Percentiles rank a stretch among this genome's conserved stretches.
phyloP scores from a whole-genome alignment of 2,113 vertebrate species.

The Sterrhoptilus dennistouni region DNA sequence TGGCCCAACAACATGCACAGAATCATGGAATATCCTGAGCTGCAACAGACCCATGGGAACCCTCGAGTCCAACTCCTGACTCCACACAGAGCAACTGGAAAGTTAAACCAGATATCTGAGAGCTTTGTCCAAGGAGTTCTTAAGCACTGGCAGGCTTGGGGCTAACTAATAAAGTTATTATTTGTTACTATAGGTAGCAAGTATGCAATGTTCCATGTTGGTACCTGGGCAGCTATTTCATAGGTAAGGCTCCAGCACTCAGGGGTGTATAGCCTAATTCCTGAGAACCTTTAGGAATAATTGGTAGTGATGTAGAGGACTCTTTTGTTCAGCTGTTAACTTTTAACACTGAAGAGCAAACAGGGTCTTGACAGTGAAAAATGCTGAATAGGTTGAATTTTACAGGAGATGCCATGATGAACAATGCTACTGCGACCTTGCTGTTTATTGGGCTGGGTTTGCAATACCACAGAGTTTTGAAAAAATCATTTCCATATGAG shows the following conservation, averaged over 20 bases:
- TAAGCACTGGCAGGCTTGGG: not conserved
- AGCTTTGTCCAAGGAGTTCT: not conserved
- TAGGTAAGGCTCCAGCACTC: not conserved
- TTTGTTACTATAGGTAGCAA: not conserved
- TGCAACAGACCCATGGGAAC: fast-evolving
- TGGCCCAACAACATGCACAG: not conserved
- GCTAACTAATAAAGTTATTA: not conserved
- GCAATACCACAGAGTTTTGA: not conserved
- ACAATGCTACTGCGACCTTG: slow-evolving; percentile 3
- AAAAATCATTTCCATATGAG: slow-evolving; percentile 63
- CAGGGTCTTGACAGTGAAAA: not conserved
- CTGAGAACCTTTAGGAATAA: not conserved
- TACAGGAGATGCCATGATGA: slow-evolving; percentile 2
- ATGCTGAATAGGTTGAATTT: slow-evolving; percentile 1
- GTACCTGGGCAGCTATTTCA: not conserved
- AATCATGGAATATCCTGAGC: not conserved
- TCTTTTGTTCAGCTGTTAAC: not conserved
- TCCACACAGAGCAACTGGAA: not conserved
- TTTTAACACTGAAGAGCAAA: not conserved
- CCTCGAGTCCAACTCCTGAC: not conserved
- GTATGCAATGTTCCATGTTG: not conserved
- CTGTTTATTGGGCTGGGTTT: slow-evolving; percentile 6
- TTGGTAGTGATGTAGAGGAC: not conserved
- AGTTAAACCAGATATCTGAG: not conserved
- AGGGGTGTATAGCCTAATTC: not conserved